phyloP scores from a whole-genome alignment of 2,888 invertebrate species.

The Idaea dimidiata region DNA sequence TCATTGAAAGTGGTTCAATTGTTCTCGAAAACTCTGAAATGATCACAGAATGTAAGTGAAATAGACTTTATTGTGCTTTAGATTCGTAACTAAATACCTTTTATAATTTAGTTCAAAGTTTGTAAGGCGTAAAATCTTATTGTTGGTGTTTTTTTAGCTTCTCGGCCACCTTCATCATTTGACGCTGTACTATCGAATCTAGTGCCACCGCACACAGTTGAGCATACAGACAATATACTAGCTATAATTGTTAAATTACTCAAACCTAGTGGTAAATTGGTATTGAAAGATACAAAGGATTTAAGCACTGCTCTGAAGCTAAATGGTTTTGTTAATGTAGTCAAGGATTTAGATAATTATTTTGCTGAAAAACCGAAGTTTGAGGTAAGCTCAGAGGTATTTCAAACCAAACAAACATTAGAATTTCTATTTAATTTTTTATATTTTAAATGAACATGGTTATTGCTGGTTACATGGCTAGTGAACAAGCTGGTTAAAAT shows the following conservation, averaged over 20 bases:
- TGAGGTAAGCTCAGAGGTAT: conserved; percentile 76
- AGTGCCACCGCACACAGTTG: conserved; percentile 61
- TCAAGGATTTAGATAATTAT: conserved; percentile 47
- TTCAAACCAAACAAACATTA: neutral
- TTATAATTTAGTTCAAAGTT: neutral
- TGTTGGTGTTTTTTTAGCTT: conserved; percentile 59
- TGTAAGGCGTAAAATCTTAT: neutral
- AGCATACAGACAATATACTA: conserved; percentile 69
- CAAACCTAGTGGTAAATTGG: conserved; percentile 82
- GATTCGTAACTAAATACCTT: conserved; percentile 4
- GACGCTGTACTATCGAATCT: conserved; percentile 82
- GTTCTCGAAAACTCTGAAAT: conserved; percentile 82
- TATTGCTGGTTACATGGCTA: no score
- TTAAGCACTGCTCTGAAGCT: conserved; percentile 80
- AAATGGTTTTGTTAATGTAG: conserved; percentile 82
- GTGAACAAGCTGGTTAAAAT: no score
- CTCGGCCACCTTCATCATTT: conserved; percentile 80
- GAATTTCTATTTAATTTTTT: no score
- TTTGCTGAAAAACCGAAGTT: conserved; percentile 85
- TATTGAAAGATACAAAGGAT: conserved; percentile 72
- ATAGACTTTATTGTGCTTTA: conserved; percentile 4
- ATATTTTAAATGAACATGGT: no score
- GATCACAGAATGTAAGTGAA: conserved; percentile 79
- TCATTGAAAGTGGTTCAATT: conserved; percentile 70
- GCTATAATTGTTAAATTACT: conserved; percentile 81